A percentile compares a stretch with the other conserved stretches of the same genome.
These are phyloP conservation scores for Nyctalus aviator DNA, from an alignment of 2,797 vertebrate species.

Conservation along the genomic window DNA sequence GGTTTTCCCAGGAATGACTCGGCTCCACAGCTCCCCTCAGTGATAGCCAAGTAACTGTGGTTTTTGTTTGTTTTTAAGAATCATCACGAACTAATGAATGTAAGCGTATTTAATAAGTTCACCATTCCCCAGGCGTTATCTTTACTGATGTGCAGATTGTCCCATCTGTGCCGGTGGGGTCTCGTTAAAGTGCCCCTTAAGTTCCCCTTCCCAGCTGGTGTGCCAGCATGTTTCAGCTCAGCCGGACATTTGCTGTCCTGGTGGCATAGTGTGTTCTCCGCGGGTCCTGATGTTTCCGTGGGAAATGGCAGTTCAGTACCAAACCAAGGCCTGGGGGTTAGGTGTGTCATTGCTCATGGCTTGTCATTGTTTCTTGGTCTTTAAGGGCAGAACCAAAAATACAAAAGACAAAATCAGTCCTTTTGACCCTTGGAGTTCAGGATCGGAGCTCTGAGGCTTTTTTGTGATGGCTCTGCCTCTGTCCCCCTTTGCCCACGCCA, in stretches of 20 bases:
- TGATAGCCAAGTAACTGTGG: background rate
- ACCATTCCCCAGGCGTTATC: background rate
- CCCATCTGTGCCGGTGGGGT: background rate
- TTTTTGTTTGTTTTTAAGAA: background rate
- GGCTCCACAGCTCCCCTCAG: background rate
- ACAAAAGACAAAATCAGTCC: background rate
- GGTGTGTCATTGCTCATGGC: background rate
- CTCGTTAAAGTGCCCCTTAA: background rate
- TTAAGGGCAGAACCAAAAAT: background rate
- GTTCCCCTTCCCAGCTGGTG: background rate
- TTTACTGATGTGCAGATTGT: background rate
- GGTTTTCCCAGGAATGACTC: background rate
- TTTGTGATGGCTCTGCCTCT: background rate
- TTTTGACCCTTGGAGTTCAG: slow-evolving; percentile 6
- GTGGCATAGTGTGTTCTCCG: background rate
- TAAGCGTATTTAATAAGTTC: background rate
- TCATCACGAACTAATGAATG: background rate
- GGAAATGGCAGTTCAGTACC: background rate
- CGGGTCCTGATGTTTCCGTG: background rate
- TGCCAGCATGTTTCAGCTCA: background rate
- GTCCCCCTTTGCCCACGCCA: background rate
- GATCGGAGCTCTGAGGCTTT: background rate
- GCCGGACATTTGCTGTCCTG: background rate
- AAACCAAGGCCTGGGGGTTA: background rate
- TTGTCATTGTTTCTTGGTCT: slow-evolving; percentile 2